A percentile compares a stretch with the other conserved stretches of the same genome.
Conservation (phyloP, 2,797 vertebrate species). For the Cottoperca gobio region DNA sequence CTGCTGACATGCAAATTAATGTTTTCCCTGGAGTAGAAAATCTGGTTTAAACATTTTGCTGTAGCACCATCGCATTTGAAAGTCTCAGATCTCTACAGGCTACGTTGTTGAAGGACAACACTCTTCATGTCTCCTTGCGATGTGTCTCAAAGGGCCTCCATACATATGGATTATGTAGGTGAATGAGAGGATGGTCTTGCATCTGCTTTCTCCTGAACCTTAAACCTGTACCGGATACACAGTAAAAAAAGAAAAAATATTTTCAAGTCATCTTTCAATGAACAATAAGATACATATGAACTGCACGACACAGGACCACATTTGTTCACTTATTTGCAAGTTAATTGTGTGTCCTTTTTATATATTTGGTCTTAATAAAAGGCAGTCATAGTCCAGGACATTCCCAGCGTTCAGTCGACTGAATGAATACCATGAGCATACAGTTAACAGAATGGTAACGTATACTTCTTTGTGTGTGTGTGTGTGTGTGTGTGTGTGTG, state of each 20-base stretch:
- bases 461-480: background rate
- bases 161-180: slow-evolving; percentile 36
- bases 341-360: background rate
- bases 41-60: slow-evolving; percentile 4
- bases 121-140: slow-evolving; percentile 27
- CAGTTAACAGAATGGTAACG: background rate
- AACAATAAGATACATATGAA: background rate
- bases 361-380: background rate
- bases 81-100: background rate
- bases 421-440: background rate
- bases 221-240: background rate
- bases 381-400: background rate
- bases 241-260: background rate
- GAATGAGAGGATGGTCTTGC: slow-evolving; percentile 19
- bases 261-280: background rate
- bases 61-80: slow-evolving; percentile 20
- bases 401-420: background rate
- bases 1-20: too few species aligned
- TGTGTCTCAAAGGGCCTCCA: slow-evolving; percentile 24
- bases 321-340: background rate
- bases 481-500: background rate
- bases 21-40: background rate
- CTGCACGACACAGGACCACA: background rate
- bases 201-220: background rate
- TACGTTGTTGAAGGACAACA: slow-evolving; percentile 27